A percentile compares a stretch with the other conserved stretches of the same genome.
Conservation (phyloP, 2,888 invertebrate species). For the Seladonia tumulorum region DNA sequence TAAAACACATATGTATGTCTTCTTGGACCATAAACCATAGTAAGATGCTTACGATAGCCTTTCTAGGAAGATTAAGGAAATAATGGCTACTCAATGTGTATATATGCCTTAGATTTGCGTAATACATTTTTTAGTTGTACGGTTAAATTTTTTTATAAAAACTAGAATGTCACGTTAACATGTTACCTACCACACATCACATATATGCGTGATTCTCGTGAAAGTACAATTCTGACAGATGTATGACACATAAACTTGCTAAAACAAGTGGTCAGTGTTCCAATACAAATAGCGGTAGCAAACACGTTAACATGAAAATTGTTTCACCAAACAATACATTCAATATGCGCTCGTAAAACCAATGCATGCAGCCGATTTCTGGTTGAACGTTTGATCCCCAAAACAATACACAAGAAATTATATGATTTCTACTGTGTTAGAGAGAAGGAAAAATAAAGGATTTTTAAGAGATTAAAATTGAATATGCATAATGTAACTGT, state of each 20-base stretch:
- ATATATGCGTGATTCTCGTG: background rate
- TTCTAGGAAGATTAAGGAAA: slow-evolving; percentile 50
- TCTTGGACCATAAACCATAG: slow-evolving; percentile 81
- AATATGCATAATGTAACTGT: slow-evolving; percentile 17
- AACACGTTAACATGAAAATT: slow-evolving; percentile 33
- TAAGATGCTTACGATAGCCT: slow-evolving; percentile 68
- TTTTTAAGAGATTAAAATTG: background rate
- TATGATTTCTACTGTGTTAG: slow-evolving; percentile 1
- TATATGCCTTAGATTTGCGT: slow-evolving; percentile 26
- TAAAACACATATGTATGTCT: slow-evolving; percentile 80
- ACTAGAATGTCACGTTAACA: slow-evolving; percentile 39
- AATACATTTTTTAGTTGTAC: slow-evolving; percentile 27
- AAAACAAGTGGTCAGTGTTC: slow-evolving; percentile 1
- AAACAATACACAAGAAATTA: slow-evolving; percentile 21
- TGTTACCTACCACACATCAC: background rate
- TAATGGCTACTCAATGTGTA: slow-evolving; percentile 33
- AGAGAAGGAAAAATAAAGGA: background rate
- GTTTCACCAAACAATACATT: slow-evolving; percentile 45
- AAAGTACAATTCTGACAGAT: background rate
- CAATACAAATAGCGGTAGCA: background rate
- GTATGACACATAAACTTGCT: background rate
- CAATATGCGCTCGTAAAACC: slow-evolving; percentile 46
- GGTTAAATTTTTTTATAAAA: slow-evolving; percentile 23
- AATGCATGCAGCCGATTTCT: slow-evolving; percentile 61
- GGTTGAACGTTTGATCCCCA: slow-evolving; percentile 26